Base-by-base conservation (phyloP, 2,797 vertebrate genomes). In the Crotalus adamanteus region DNA sequence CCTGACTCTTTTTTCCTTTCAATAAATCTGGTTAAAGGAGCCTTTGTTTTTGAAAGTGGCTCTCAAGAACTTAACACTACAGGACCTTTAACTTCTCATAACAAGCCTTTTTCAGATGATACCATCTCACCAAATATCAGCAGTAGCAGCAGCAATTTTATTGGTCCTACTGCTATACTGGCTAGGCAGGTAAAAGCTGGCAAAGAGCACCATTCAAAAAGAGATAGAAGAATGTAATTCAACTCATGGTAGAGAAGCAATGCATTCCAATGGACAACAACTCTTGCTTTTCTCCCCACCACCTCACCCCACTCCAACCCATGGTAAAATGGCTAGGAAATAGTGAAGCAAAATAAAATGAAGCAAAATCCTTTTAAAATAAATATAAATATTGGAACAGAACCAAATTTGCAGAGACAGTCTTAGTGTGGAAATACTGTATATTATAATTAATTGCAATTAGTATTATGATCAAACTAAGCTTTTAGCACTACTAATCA, bases 381-480 rank as follows among this genome's bases (percentile, higher is more conserved):
- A 96, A 95, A 92, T 93, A 47, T 83, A 73, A 95, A 95, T 95
- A 96, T 95, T 96, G 90, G 94, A 93, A 95, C 55, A 91, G 91
- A 86, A 73, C 13, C 94, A 94, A 86, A 73, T 93, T 95, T 93
- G 65, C 93, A 96, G 88, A 47, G 89, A 53, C 93, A 63, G 87
- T 93, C 93, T 96, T 94, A 93, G 92, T 93, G 94, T 95, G 88
- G 92, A 92, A 90, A 93, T 91, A 91, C 94, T 91, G 73, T 94
- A 78, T 91, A 59, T 86, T 51, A 31, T 94, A 97, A 97, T 95
- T 96, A 97, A 97, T 97, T 96, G 95, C 56, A 86, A 93, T 96
- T 94, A 96, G 96, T 96, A 96, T 90, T 59, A 92, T n/a, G 91
- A 94, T 73, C 53, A 95, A 95, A 94, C 89, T 94, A 83, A 83